Evolutionary conservation across 1,140 invertebrate species (phyloP).

Genomic region (Parapsyche elsis): DNA sequence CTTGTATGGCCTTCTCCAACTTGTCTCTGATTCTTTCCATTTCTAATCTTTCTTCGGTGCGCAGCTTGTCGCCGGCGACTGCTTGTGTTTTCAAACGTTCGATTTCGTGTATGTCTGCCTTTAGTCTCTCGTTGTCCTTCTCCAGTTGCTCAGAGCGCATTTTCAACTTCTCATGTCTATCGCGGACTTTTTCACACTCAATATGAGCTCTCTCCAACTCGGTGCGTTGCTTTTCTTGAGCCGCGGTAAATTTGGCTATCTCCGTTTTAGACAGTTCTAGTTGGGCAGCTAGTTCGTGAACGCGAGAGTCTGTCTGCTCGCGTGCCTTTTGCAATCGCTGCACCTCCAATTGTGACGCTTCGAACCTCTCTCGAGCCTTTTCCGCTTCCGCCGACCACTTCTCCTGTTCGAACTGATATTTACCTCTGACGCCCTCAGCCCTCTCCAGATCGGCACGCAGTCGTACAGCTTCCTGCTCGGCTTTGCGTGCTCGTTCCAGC

Average conservation of each 20-base stretch:
- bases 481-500: constrained; percentile 77
- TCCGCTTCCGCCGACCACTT: constrained; percentile 79
- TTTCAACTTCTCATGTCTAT: constrained; percentile 85
- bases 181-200: constrained; percentile 86
- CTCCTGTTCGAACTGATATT: constrained; percentile 90
- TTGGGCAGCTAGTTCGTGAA: constrained; percentile 83
- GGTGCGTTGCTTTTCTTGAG: constrained; percentile 80
- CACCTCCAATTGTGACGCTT: constrained; percentile 78
- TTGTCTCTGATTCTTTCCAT: constrained; percentile 86
- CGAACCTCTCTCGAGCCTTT: constrained; percentile 79
- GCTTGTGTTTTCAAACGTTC: constrained; percentile 74
- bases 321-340: constrained; percentile 75
- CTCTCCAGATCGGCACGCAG: constrained; percentile 79
- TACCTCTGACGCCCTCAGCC: constrained; percentile 81
- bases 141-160: constrained; percentile 75
- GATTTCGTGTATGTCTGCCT: constrained; percentile 75
- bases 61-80: constrained; percentile 71
- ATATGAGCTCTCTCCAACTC: constrained; percentile 84
- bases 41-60: constrained; percentile 74
- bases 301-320: constrained; percentile 79
- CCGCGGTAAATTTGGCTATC: constrained; percentile 75
- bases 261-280: constrained; percentile 82
- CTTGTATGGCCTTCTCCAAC: constrained; percentile 84
- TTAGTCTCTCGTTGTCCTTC: constrained; percentile 79
- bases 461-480: constrained; percentile 74